Evolutionary conservation across 2,888 invertebrate species (phyloP), one percentile per base, ranked within the genome.

Genomic region (Celastrina argiolus): DNA sequence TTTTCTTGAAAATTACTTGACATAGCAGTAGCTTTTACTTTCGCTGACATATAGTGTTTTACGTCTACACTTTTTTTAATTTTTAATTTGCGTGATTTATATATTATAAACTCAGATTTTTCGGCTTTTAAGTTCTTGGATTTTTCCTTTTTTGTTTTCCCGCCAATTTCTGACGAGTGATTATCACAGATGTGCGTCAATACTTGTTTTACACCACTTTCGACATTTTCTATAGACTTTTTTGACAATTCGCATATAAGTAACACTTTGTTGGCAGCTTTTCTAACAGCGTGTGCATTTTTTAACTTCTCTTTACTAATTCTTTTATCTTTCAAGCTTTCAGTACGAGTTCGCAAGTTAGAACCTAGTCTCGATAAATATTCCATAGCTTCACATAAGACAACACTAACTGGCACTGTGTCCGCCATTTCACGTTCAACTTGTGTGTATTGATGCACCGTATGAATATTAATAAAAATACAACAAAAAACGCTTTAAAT

Each of bases 211-310:
- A 91, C 81, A 64, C 85, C 85, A 68, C 72, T 74, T 74, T 90
- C 90, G 1, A 92, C 90, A 75, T 87, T 90, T 45, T 84, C 82
- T 10, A 91, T 79, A 0, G 91, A 90, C 73, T 87, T 88, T 76
- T 87, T 90, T 56, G 91, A 91, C 70, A 91, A 78, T 73, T 89
- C 83, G 73, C 91, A 92, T 70, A 91, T 88, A 16, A 85, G 73
- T 58, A 91, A 79, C 7, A 91, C 84, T 75, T 91, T 91, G 66
- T 76, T 80, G 4, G 87, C 87, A 8, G 87, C 86, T 76, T 87
- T 89, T 69, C 85, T 82, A 1, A 91, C 80, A 22, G 89, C 89
- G 69, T 88, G 84, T 1, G 79, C 71, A 74, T 88, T 90, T 72
- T 75, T 81, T 65, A 91, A 73, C 66, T 85, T 88, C 7, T 81